phyloP scores from a whole-genome alignment of 2,113 vertebrate species.

The Fregetta grallaria region DNA sequence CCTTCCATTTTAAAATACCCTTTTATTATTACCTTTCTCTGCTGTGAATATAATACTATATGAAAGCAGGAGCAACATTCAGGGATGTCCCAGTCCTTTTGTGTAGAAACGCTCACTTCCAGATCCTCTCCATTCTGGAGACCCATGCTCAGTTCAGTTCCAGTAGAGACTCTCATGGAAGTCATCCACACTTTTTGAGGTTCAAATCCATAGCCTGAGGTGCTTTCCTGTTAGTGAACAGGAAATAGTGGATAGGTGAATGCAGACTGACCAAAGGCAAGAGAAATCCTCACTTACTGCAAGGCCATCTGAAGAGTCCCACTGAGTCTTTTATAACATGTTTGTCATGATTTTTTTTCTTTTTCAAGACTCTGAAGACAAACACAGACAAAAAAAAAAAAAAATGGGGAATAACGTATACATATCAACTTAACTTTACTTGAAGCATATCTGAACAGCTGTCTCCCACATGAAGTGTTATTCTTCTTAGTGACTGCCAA shows the following conservation, averaged over 20 bases:
- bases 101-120: not conserved
- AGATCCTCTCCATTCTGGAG: not conserved
- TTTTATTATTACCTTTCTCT: not conserved
- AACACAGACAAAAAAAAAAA: not conserved
- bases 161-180: not conserved
- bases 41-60: not conserved
- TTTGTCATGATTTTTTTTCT: not conserved
- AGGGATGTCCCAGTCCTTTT: not conserved
- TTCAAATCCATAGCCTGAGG: not conserved
- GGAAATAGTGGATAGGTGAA: not conserved
- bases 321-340: not conserved
- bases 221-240: not conserved
- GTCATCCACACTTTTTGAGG: not conserved
- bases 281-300: not conserved
- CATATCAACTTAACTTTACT: slow-evolving; percentile 31
- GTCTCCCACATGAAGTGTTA: slow-evolving; percentile 50
- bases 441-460: slow-evolving; percentile 58
- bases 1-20: not conserved
- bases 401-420: not conserved
- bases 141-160: not conserved
- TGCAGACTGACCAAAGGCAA: not conserved
- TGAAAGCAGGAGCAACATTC: not conserved
- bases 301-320: not conserved
- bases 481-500: slow-evolving; percentile 16
- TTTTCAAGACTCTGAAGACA: not conserved